Conservation (phyloP, 1,140 invertebrate genomes). For the Pteromalus puparum region DNA sequence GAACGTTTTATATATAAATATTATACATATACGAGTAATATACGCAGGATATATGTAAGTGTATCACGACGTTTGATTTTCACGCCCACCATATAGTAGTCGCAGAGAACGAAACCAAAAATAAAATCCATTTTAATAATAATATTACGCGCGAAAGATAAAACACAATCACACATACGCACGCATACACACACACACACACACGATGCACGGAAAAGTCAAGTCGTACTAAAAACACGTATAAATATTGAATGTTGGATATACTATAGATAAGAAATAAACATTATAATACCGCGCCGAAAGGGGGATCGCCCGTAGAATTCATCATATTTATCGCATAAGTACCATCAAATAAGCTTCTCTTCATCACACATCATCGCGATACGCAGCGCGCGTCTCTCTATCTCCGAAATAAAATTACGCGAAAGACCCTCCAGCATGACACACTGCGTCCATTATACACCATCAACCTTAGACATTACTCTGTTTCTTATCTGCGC, state of each 20-base stretch:
- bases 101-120: neutral
- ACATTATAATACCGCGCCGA: constrained; percentile 39
- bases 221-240: constrained; percentile 58
- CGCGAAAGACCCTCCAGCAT: neutral
- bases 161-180: neutral
- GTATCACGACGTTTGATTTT: constrained; percentile 62
- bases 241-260: constrained; percentile 68
- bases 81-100: constrained; percentile 52
- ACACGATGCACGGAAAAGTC: constrained; percentile 58
- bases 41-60: constrained; percentile 52
- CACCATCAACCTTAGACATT: neutral
- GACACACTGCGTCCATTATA: neutral
- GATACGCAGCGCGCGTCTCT: neutral
- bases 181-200: too few species aligned
- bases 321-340: neutral
- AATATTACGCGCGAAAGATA: neutral
- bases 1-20: constrained; percentile 60
- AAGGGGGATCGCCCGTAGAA: constrained; percentile 18
- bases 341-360: too few species aligned
- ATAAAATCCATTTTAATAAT: neutral
- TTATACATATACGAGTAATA: constrained; percentile 25
- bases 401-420: too few species aligned
- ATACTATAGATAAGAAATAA: constrained; percentile 56
- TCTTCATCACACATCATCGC: neutral
- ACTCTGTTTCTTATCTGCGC: constrained; percentile 10